Conservation (phyloP, 2,888 invertebrate genomes). For the Lydus trimaculatus region DNA sequence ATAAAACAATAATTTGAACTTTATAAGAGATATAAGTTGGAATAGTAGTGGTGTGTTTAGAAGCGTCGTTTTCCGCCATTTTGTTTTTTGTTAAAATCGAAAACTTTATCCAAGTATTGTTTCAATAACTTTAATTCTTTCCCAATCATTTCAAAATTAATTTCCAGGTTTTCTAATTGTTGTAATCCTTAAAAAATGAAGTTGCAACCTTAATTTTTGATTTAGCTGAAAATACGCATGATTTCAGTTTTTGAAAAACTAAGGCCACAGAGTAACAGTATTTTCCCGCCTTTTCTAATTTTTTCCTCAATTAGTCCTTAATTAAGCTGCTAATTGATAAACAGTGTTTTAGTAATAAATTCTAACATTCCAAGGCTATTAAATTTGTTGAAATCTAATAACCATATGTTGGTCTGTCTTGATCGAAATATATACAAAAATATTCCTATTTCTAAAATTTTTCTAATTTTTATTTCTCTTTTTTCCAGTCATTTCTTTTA, state of each 20-base stretch:
- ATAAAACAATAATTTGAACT: background rate
- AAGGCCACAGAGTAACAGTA: background rate
- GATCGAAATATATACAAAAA: background rate
- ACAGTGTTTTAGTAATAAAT: background rate
- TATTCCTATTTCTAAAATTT: background rate
- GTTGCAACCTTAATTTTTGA: background rate
- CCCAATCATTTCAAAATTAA: background rate
- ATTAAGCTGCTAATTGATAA: too few species aligned
- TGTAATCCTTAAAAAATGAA: background rate
- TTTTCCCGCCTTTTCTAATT: background rate
- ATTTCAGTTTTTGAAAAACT: background rate
- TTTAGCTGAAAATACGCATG: background rate
- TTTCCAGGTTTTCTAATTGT: background rate
- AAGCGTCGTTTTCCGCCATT: conserved; percentile 35
- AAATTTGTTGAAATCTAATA: too few species aligned
- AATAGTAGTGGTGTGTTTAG: conserved; percentile 26
- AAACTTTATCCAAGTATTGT: conserved; percentile 14
- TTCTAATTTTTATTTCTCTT: background rate
- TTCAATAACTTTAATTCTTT: background rate
- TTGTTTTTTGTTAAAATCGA: conserved; percentile 27
- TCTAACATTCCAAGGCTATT: background rate
- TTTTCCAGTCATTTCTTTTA: conserved; percentile 1
- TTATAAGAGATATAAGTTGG: background rate
- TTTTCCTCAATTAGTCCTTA: background rate
- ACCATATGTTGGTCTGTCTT: conserved; percentile 29